Base-by-base conservation (phyloP, 2,888 invertebrate genomes). In the Arge pagana region DNA sequence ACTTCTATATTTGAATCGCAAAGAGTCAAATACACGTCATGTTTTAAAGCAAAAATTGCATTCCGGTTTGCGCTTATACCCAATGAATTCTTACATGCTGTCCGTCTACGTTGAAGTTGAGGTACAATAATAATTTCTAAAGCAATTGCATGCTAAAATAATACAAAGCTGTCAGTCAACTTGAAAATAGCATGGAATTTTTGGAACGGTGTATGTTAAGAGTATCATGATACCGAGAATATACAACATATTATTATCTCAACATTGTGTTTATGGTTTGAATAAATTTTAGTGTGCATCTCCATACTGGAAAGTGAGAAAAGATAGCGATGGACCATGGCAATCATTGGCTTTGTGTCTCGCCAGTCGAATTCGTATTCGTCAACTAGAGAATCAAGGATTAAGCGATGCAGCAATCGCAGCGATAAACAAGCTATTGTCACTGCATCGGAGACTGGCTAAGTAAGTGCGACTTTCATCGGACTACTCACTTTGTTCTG, bases 61-160 rank as follows among this genome's bases (percentile, higher is more conserved):
- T 16, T 53, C 55, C 42, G 66, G 66, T 48, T 60, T 74, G 52
- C 39, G 61, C 5, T 39, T 76, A 23, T 85, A 80, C 68, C 84
- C 85, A 1, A 80, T 83, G 54, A 87, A 87, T 71, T 72, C 84
- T 43, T 79, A 78, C 52, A 65, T 86, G 6, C 68, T 85, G 19
- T 79, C 82, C 24, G 71, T 79, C 13, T 68, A 80, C 52, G 78
- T 80, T n/a, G 77, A 77, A 52, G 70, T 79, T 48, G 81, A 82
- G 71, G 79, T 79, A 67, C n/a, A 52, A 54, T 54, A 33, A 26
- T 28, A 7, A 30, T 13, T 21, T 10, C 18, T 10, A 41, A 15
- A 24, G 13, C 6, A 26, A 16, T 11, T n/a, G n/a, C n/a, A n/a
- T n/a, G n/a, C n/a, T n/a, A n/a, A n/a, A n/a, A n/a, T n/a, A n/a